Evolutionary conservation across 37 sponge, comb jelly and placozoan genomes (phyloP), one percentile per base, ranked within the genome.

Genomic region (Haliclona indistincta): DNA sequence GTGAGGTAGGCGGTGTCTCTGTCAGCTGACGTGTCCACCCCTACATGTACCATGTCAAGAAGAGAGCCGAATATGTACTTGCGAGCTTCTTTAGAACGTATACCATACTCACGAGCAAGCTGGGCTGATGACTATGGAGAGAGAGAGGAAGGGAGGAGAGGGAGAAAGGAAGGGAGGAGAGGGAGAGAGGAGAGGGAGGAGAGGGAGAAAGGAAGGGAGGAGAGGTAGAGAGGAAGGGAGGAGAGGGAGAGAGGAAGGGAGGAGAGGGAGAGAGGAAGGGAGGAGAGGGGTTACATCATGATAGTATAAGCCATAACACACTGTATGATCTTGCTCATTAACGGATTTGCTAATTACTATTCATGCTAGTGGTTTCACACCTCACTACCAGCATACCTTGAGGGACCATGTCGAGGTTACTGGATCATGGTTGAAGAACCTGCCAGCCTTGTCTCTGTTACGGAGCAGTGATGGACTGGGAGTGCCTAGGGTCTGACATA

Each of bases 31-130:
- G 25, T 6, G 11, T 20, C 26, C 6, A 26, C 6, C 28, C 11
- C 6, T 10, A 47, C 51, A 20, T 58, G 60, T 6, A 7, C n/a
- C 28, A 93, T 70, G 68, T 78, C 81, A 2, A 68, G 22, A 2
- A 93, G 39, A 8, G 76, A 75, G 13, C 56, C 40, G 70, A 93
- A 88, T 23, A 88, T 84, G 67, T 73, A 93, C 67, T 88, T 93
- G 53, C 96, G 61, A 34, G 92, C 67, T 39, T 95, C 96, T 56
- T 95, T 91, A 2, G 87, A 74, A 23, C 54, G 13, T 0, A 73
- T 71, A 15, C 84, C 80, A 35, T 29, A 19, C 55, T 71, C 55
- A 38, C 29, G 35, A 33, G 53, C 17, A 41, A 32, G 29, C 28
- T 49, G 74, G 1, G 22, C 2, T 3, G 36, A 53, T 1, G 82